These are phyloP conservation scores for Atopsyche davidsoni DNA, from an alignment of 1,140 invertebrate species.

Conservation along the genomic window DNA sequence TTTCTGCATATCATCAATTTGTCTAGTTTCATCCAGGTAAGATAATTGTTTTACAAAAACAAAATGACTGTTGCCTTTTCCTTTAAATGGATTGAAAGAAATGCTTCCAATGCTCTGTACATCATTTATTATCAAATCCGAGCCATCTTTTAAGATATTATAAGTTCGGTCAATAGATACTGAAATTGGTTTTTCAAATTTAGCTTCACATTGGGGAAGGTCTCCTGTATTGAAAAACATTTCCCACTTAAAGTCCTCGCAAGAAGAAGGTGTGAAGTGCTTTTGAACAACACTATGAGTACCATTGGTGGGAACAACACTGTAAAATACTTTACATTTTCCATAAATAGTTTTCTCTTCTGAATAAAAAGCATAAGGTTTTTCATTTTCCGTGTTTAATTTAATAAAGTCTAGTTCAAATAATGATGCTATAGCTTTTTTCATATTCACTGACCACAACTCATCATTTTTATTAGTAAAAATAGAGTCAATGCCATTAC, in stretches of 20 bases:
- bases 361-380: conserved; percentile 33
- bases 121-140: conserved; percentile 33
- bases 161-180: conserved; percentile 33
- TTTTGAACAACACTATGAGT: conserved; percentile 9
- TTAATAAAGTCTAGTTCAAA: conserved; percentile 33
- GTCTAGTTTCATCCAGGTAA: too few relatives aligned
- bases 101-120: conserved; percentile 13
- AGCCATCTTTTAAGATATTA: conserved; percentile 30
- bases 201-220: conserved; percentile 11
- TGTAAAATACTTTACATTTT: conserved; percentile 34
- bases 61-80: conserved; percentile 36
- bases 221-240: conserved; percentile 7
- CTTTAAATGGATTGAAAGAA: conserved; percentile 36
- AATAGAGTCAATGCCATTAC: conserved; percentile 4
- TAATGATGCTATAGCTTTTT: conserved; percentile 35
- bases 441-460: conserved; percentile 37
- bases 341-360: conserved; percentile 39
- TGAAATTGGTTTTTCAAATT: conserved; percentile 33
- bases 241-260: conserved; percentile 14
- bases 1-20: too few relatives aligned
- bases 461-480: conserved; percentile 26
- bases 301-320: conserved; percentile 13
- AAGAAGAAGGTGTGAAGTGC: conserved; percentile 5
- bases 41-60: conserved; percentile 40
- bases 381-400: conserved; percentile 24